Evolutionary conservation across 2,113 vertebrate genomes (phyloP).

Genomic region (Platycercus adscitus): DNA sequence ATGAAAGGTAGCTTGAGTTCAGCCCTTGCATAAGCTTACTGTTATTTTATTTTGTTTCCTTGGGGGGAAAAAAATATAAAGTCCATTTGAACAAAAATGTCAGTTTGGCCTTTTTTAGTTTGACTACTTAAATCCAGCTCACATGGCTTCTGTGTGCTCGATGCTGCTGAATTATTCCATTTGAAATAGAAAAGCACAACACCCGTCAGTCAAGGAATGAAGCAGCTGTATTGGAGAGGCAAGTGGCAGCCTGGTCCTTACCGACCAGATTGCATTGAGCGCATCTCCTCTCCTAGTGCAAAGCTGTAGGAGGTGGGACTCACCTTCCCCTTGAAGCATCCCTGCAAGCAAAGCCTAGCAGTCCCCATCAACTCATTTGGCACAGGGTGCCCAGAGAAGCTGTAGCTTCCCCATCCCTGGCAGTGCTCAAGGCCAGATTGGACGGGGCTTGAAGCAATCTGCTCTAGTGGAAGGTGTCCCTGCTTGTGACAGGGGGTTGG

Average conservation of each 20-base stretch:
- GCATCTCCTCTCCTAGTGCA: accelerated
- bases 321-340: not conserved
- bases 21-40: not conserved
- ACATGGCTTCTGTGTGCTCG: not conserved
- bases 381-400: not conserved
- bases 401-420: not conserved
- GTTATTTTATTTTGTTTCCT: not conserved
- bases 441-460: not conserved
- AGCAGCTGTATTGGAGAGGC: not conserved
- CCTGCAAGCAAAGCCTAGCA: not conserved
- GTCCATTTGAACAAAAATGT: not conserved
- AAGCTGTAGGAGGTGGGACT: accelerated
- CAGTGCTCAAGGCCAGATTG: not conserved
- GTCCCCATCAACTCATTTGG: accelerated
- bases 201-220: not conserved
- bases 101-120: conserved; percentile 28
- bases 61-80: not conserved
- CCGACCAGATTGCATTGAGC: accelerated
- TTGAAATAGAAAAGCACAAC: not conserved
- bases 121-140: not conserved
- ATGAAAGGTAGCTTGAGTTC: not conserved
- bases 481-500: not conserved
- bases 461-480: not conserved
- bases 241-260: not conserved
- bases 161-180: not conserved